Evolutionary conservation across 2,888 invertebrate species (phyloP).

Genomic region (Himalopsyche japonica): DNA sequence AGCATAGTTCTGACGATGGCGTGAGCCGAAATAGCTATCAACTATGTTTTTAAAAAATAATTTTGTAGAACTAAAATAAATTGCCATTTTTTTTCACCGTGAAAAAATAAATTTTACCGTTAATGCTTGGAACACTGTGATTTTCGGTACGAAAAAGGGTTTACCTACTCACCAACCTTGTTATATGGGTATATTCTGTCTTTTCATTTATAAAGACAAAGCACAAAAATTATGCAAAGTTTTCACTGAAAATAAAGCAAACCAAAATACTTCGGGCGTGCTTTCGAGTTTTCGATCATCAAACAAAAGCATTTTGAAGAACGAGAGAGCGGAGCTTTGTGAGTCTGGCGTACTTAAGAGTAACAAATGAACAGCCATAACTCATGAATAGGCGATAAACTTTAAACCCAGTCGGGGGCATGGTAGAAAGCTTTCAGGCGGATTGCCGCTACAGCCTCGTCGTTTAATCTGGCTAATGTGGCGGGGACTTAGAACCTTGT

Average conservation of each 20-base stretch:
- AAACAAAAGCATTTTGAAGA: background rate
- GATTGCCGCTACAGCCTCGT: constrained; percentile 30
- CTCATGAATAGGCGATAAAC: constrained; percentile 40
- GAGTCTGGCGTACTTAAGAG: constrained; percentile 15
- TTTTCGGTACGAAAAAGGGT: too few species aligned
- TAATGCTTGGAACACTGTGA: too few species aligned
- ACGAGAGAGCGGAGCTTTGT: background rate
- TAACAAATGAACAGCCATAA: constrained; percentile 36
- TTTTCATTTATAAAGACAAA: background rate
- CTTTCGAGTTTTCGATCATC: background rate
- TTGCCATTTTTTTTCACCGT: too few species aligned
- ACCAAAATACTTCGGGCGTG: background rate
- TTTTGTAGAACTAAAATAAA: too few species aligned
- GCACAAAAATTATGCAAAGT: background rate
- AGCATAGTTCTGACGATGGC: too few species aligned
- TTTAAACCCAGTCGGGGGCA: constrained; percentile 32
- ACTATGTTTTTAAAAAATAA: too few species aligned
- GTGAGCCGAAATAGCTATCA: too few species aligned
- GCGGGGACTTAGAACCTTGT: constrained; percentile 25
- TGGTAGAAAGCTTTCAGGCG: constrained; percentile 34
- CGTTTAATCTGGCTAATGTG: constrained; percentile 41
- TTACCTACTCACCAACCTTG: too few species aligned
- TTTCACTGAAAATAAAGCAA: background rate
- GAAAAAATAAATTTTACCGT: too few species aligned
- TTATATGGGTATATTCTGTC: too few species aligned